Percentiles rank a stretch among this genome's conserved stretches.
Conservation (phyloP, 2,888 invertebrate species). For the Cremastobaeus sp. region DNA sequence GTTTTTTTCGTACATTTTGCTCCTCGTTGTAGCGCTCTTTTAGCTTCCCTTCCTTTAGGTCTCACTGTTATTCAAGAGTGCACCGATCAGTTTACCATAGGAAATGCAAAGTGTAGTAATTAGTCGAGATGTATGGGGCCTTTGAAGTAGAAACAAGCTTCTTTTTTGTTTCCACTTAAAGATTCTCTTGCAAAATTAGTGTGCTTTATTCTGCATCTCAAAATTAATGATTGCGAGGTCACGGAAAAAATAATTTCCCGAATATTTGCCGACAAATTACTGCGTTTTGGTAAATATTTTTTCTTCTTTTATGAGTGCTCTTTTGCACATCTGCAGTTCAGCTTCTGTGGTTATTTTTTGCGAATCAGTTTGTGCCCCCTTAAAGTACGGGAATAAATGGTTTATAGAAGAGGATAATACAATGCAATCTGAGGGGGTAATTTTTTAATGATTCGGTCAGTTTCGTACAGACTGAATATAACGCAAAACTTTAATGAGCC, state of each 20-base stretch:
- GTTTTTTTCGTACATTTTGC: slow-evolving; percentile 32
- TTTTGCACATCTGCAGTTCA: slow-evolving; percentile 32
- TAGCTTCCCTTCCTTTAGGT: slow-evolving; percentile 10
- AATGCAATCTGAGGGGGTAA: slow-evolving; percentile 66
- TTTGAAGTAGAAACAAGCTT: not conserved
- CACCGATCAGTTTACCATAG: slow-evolving; percentile 41
- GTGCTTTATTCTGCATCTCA: too few relatives aligned
- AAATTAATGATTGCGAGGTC: too few relatives aligned
- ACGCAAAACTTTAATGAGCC: slow-evolving; percentile 76
- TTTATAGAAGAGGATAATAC: slow-evolving; percentile 55
- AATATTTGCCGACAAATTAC: too few relatives aligned
- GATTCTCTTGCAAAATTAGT: too few relatives aligned
- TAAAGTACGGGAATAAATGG: slow-evolving; percentile 52
- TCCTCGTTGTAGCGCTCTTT: slow-evolving; percentile 12
- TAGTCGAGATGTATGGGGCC: slow-evolving; percentile 28
- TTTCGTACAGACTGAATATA: slow-evolving; percentile 76
- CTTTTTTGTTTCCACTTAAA: too few relatives aligned
- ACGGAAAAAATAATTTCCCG: too few relatives aligned
- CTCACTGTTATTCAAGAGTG: slow-evolving; percentile 7
- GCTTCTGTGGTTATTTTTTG: slow-evolving; percentile 12
- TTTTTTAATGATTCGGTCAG: slow-evolving; percentile 77
- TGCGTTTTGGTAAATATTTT: too few relatives aligned
- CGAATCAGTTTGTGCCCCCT: slow-evolving; percentile 36
- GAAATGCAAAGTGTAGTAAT: slow-evolving; percentile 43
- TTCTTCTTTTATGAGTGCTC: too few relatives aligned